A percentile compares a stretch with the other conserved stretches of the same genome.
Evolutionary conservation across 2,797 vertebrate species (phyloP).

Genomic region (Bradypus variegatus): DNA sequence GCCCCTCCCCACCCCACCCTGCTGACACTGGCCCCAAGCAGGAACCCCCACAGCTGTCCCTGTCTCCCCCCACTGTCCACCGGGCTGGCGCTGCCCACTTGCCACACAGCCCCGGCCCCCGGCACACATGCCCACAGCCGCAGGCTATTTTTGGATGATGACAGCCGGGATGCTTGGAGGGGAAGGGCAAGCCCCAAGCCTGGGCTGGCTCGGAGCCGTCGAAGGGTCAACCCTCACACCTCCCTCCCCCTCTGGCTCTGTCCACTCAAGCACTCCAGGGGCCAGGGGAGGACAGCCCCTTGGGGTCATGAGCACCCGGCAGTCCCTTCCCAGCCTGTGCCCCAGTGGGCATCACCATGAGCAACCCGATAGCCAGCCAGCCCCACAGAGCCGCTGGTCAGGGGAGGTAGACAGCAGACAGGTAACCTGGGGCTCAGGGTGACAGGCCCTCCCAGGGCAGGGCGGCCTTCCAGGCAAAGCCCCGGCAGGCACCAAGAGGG

Average conservation of each 20-base stretch:
- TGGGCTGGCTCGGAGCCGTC: neutral
- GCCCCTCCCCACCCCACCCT: neutral
- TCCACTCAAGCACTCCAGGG: neutral
- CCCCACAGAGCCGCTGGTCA: neutral
- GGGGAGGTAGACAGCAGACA: neutral
- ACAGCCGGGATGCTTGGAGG: slow-evolving; percentile 2
- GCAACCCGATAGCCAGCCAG: neutral
- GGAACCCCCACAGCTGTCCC: neutral
- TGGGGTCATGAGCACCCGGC: neutral
- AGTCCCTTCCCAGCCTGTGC: neutral
- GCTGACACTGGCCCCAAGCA: neutral
- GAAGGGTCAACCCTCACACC: neutral
- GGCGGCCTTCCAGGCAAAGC: neutral
- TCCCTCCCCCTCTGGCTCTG: neutral
- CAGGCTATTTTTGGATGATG: slow-evolving; percentile 57
- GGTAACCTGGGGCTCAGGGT: neutral
- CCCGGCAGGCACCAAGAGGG: neutral
- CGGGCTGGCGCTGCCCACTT: neutral
- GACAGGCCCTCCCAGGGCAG: neutral
- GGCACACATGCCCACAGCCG: slow-evolving; percentile 24
- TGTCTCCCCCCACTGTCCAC: neutral
- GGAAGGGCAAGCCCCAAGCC: slow-evolving; percentile 21
- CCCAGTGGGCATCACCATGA: neutral
- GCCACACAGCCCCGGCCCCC: neutral
- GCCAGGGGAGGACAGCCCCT: neutral